These are phyloP conservation scores for Netelia virgata DNA, from an alignment of 2,888 invertebrate genomes.

Conservation along the genomic window DNA sequence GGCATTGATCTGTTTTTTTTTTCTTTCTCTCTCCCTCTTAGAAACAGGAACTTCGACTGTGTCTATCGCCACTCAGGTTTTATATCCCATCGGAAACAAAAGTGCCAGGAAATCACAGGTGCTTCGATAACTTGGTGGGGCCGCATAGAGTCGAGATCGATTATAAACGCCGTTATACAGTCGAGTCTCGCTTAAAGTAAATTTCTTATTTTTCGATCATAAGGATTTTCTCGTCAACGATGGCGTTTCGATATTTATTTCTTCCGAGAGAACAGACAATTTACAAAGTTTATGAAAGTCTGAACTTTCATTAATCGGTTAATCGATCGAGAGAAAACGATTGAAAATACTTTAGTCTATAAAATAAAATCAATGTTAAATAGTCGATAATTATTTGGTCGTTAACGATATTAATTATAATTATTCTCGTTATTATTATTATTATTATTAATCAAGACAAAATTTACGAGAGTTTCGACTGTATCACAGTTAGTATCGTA, in stretches of 20 bases:
- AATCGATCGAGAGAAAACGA: too few species aligned
- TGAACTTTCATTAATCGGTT: too few species aligned
- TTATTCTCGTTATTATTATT: not conserved
- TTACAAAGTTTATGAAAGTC: too few species aligned
- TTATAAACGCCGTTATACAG: slow-evolving; percentile 54
- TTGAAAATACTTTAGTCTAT: too few species aligned
- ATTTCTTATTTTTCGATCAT: not conserved
- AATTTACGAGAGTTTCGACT: slow-evolving; percentile 35
- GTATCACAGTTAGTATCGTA: not conserved
- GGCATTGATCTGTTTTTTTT: slow-evolving; percentile 42
- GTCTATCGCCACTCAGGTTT: slow-evolving; percentile 12
- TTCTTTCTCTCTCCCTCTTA: not conserved
- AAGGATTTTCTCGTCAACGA: too few species aligned
- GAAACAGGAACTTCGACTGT: not conserved
- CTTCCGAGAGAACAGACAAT: too few species aligned
- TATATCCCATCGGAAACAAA: slow-evolving; percentile 54
- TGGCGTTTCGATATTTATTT: too few species aligned
- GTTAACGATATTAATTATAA: too few species aligned
- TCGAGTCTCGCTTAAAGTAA: slow-evolving; percentile 28
- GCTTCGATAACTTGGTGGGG: slow-evolving; percentile 49
- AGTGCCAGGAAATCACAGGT: slow-evolving; percentile 63
- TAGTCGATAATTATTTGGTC: too few species aligned
- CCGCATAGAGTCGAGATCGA: slow-evolving; percentile 44
- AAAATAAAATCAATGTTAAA: too few species aligned
- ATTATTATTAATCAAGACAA: not conserved